Evolutionary conservation across 23 tunicate species (phyloP).

Genomic region (Halocynthia aurantium): DNA sequence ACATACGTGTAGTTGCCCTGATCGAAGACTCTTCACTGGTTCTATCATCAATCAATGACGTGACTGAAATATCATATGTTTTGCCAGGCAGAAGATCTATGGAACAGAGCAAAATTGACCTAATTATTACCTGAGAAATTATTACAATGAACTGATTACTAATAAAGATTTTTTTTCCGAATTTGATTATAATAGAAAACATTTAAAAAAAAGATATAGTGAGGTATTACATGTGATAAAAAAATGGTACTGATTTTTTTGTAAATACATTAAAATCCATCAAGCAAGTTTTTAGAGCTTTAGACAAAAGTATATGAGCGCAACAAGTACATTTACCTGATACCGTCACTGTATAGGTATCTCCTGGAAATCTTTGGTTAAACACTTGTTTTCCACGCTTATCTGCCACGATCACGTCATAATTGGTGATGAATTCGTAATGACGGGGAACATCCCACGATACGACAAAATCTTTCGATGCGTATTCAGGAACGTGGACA

Average conservation of each 20-base stretch:
- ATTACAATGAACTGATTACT: no score
- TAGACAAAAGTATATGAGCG: no score
- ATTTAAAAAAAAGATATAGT: no score
- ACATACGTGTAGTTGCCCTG: not conserved
- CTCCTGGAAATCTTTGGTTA: not conserved
- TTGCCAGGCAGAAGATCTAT: constrained; percentile 22
- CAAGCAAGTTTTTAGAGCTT: no score
- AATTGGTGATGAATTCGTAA: constrained; percentile 2
- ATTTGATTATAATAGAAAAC: no score
- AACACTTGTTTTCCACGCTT: not conserved
- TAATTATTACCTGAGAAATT: no score
- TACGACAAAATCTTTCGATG: not conserved
- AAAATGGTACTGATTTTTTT: no score
- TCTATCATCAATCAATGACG: constrained; percentile 9
- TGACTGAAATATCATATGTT: constrained; percentile 19
- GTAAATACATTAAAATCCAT: no score
- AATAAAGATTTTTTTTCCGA: no score
- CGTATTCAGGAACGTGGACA: not conserved
- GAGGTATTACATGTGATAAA: no score
- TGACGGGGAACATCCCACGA: constrained; percentile 9
- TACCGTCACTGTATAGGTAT: constrained; percentile 2
- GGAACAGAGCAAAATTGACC: not conserved
- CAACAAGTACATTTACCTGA: not conserved
- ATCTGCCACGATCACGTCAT: constrained; percentile 16
- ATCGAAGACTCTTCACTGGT: not conserved